These are phyloP conservation scores for Hemitrygon akajei DNA, from an alignment of 2,797 vertebrate genomes.

Conservation along the genomic window DNA sequence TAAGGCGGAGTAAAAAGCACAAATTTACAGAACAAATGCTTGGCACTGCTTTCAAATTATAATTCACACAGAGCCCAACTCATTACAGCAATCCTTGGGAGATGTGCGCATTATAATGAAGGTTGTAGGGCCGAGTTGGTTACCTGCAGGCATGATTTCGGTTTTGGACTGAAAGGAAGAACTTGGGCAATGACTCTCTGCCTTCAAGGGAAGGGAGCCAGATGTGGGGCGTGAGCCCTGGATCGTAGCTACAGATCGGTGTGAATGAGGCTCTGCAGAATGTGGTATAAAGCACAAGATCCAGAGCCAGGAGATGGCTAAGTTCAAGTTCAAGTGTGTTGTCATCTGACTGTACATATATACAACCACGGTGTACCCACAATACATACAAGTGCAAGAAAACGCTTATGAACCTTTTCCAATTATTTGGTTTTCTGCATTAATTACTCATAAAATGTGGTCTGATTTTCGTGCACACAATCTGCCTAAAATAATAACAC, in stretches of 20 bases:
- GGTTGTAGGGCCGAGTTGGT: background rate
- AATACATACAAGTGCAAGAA: too few relatives aligned
- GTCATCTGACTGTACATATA: too few relatives aligned
- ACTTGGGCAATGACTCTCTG: background rate
- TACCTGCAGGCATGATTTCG: background rate
- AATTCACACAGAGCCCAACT: background rate
- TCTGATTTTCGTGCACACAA: too few relatives aligned
- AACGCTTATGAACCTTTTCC: too few relatives aligned
- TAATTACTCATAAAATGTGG: too few relatives aligned
- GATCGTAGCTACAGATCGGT: background rate
- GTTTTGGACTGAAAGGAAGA: background rate
- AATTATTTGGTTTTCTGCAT: too few relatives aligned
- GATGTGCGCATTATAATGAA: background rate
- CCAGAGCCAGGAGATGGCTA: too few relatives aligned
- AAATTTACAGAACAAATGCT: slow-evolving; percentile 13
- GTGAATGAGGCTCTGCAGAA: background rate
- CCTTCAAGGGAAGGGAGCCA: background rate
- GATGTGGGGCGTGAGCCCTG: background rate
- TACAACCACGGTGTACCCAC: too few relatives aligned
- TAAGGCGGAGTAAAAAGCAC: background rate
- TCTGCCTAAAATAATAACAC: too few relatives aligned
- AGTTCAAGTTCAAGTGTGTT: too few relatives aligned
- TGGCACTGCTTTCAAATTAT: background rate
- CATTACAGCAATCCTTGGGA: background rate
- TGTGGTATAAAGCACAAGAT: background rate